Conservation (phyloP, 1,140 invertebrate genomes). For the Pseudomyrmex sp. region DNA sequence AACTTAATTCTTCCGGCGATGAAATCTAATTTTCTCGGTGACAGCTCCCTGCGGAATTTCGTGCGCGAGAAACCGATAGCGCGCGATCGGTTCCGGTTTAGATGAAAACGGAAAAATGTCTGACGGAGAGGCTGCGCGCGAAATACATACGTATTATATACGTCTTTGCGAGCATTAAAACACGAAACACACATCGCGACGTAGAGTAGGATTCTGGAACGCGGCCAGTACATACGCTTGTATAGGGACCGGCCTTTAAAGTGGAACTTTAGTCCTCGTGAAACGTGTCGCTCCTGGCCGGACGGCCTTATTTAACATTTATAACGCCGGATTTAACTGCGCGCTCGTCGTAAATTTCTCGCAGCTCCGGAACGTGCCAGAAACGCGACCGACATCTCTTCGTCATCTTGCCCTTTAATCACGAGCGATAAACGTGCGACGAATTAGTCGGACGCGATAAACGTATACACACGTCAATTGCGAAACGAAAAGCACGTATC, state of each 20-base stretch:
- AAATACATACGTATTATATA: not conserved
- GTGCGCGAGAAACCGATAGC: not conserved
- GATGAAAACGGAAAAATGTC: not conserved
- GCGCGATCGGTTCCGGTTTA: not conserved
- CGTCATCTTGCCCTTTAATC: constrained; percentile 10
- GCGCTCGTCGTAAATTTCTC: constrained; percentile 44
- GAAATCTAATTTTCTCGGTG: constrained; percentile 12
- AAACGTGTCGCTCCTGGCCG: constrained; percentile 43
- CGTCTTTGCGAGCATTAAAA: constrained; percentile 11
- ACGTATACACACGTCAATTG: no score
- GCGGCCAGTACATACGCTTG: not conserved
- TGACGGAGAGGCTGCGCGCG: not conserved
- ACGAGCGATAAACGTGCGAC: not conserved
- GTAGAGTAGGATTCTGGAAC: constrained; percentile 28
- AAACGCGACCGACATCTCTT: not conserved
- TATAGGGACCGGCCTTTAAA: constrained; percentile 26
- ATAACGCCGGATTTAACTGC: constrained; percentile 43
- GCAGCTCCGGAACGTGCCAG: not conserved
- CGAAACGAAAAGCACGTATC: not conserved
- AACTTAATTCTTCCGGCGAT: no score
- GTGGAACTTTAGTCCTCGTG: constrained; percentile 28
- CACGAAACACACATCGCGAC: constrained; percentile 13
- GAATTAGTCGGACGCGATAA: no score
- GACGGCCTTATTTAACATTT: constrained; percentile 47
- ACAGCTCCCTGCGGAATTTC: not conserved